Evolutionary conservation across 2,113 vertebrate species (phyloP).

Genomic region (Cheilinus undulatus): DNA sequence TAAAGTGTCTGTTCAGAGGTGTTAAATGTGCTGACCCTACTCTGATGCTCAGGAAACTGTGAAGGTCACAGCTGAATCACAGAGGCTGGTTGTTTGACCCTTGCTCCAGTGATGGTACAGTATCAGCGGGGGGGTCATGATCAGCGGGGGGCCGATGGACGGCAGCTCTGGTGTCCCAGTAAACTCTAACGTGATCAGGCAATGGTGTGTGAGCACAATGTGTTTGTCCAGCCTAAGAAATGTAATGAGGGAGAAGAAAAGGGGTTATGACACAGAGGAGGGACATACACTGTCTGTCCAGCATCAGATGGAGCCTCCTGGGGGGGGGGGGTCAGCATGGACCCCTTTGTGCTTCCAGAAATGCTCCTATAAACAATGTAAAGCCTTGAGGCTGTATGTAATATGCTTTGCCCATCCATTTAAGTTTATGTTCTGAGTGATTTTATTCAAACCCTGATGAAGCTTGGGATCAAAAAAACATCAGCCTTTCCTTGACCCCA

Average conservation of each 20-base stretch:
- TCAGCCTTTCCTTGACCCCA: no score
- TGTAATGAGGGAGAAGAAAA: slow-evolving; percentile 65
- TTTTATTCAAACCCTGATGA: no score
- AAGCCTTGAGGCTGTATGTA: no score
- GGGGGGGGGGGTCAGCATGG: slow-evolving; percentile 2
- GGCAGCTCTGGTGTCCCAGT: slow-evolving; percentile 48
- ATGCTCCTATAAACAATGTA: no score
- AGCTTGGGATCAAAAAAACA: no score
- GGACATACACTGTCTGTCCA: slow-evolving; percentile 30
- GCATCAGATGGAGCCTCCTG: slow-evolving; percentile 9
- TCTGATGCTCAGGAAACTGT: slow-evolving; percentile 14
- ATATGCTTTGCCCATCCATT: no score
- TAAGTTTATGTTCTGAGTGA: no score
- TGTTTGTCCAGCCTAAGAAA: slow-evolving; percentile 64
- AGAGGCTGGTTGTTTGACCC: slow-evolving; percentile 17
- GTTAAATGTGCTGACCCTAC: no score
- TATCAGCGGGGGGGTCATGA: slow-evolving; percentile 27
- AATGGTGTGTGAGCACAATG: slow-evolving; percentile 59
- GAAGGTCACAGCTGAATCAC: not conserved
- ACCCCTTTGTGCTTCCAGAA: no score
- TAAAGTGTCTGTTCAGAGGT: no score
- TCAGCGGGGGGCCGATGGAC: slow-evolving; percentile 31
- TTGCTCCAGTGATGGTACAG: slow-evolving; percentile 39
- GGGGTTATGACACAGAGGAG: slow-evolving; percentile 52
- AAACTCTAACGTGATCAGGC: slow-evolving; percentile 64